A percentile compares a stretch with the other conserved stretches of the same genome.
Conservation (phyloP, 2,797 vertebrate species). For the Lagocephalus sceleratus region DNA sequence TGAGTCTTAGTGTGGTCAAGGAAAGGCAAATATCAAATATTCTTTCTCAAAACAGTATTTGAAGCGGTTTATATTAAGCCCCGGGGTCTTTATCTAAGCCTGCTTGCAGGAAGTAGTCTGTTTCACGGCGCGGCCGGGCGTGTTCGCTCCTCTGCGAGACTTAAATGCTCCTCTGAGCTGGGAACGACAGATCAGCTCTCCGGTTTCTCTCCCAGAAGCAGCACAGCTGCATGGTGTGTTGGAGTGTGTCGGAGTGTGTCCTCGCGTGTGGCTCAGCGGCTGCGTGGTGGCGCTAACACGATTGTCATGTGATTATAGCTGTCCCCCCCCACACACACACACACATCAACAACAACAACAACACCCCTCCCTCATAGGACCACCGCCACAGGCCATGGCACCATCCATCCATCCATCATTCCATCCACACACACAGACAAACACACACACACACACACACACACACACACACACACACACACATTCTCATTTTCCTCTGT, state of each 20-base stretch:
- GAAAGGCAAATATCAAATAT: background rate
- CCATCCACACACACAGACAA: constrained; percentile 14
- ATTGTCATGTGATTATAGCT: constrained; percentile 65
- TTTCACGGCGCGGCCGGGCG: constrained; percentile 27
- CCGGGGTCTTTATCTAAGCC: constrained; percentile 20
- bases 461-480: constrained; percentile 11
- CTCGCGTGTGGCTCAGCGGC: constrained; percentile 44
- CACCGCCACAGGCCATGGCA: constrained; percentile 35
- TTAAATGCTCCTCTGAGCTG: constrained; percentile 50
- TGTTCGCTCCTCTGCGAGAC: constrained; percentile 33
- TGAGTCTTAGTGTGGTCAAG: background rate
- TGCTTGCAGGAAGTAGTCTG: constrained; percentile 28
- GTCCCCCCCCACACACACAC: too few relatives aligned
- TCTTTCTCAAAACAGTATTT: constrained; percentile 6
- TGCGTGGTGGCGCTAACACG: constrained; percentile 51
- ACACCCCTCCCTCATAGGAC: constrained; percentile 22
- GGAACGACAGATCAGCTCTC: constrained; percentile 33
- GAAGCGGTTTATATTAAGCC: constrained; percentile 29
- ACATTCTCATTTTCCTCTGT: too few relatives aligned
- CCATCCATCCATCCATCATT: constrained; percentile 30
- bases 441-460: constrained; percentile 6
- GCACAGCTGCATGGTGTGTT: constrained; percentile 42
- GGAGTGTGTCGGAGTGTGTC: constrained; percentile 18
- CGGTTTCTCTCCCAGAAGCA: constrained; percentile 52
- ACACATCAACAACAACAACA: too few relatives aligned